Conservation (phyloP, 2,113 vertebrate genomes). For the Elachura formosa region DNA sequence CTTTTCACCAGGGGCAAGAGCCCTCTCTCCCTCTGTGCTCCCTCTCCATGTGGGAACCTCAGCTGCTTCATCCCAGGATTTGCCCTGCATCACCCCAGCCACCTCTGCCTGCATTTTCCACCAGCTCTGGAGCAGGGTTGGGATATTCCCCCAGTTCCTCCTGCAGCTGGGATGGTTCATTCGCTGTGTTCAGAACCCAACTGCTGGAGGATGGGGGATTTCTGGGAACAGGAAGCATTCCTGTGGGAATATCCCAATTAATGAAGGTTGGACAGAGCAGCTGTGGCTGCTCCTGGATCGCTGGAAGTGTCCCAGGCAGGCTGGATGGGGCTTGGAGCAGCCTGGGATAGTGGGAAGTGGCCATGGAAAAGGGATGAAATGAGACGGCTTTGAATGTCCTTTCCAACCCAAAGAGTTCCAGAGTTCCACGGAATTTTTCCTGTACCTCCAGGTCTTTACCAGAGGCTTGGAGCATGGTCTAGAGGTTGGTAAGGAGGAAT, state of each 20-base stretch:
- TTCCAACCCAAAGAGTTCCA: background rate
- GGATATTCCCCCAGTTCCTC: background rate
- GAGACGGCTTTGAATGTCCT: background rate
- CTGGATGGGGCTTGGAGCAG: rapidly evolving
- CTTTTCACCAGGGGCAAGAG: too few species aligned
- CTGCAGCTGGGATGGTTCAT: rapidly evolving
- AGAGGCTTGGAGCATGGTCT: background rate
- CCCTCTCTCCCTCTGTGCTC: rapidly evolving
- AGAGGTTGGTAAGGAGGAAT: background rate
- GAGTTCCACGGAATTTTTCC: background rate
- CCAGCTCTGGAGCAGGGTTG: background rate
- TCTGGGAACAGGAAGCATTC: rapidly evolving
- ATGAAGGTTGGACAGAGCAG: background rate
- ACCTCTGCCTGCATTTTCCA: background rate
- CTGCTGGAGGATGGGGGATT: background rate
- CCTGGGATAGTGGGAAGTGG: background rate
- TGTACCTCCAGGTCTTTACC: background rate
- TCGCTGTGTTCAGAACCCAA: background rate
- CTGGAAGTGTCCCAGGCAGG: background rate
- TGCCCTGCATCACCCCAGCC: background rate
- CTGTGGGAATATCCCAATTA: background rate
- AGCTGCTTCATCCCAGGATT: background rate
- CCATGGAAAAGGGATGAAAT: background rate
- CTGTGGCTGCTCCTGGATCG: background rate
- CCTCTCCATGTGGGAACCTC: rapidly evolving